Percentiles rank a stretch among this genome's conserved stretches.
Evolutionary conservation across 1,140 invertebrate genomes (phyloP).

Genomic region (Archegozetes longisetosus): DNA sequence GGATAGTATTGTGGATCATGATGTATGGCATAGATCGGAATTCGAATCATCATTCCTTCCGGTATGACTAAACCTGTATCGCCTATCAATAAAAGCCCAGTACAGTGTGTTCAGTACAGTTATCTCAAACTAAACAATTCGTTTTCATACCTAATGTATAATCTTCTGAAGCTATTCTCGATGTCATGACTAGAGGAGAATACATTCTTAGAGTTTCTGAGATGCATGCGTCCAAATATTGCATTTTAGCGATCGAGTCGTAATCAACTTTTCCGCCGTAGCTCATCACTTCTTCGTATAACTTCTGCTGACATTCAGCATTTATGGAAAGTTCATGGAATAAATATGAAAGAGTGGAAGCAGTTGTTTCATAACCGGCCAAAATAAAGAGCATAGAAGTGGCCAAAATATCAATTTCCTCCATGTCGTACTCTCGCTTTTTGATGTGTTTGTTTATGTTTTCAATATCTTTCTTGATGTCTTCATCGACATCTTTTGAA

Average conservation of each 20-base stretch:
- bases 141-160: not conserved
- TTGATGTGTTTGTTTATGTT: not conserved
- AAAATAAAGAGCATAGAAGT: conserved; percentile 25
- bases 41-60: conserved; percentile 40
- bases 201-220: conserved; percentile 24
- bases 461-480: not conserved
- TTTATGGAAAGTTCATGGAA: conserved; percentile 39
- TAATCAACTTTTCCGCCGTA: not conserved
- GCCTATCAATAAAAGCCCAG: conserved; percentile 31
- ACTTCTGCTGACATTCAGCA: conserved; percentile 33
- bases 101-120: conserved; percentile 35
- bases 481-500: not conserved
- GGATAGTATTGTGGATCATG: conserved; percentile 39
- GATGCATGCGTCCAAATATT: conserved; percentile 26
- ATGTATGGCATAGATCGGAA: conserved; percentile 45
- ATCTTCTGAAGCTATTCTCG: not conserved
- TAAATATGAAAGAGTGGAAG: conserved; percentile 29
- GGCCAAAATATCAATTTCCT: not conserved
- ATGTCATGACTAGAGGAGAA: conserved; percentile 16
- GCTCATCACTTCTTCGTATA: conserved; percentile 13
- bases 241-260: conserved; percentile 18
- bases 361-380: conserved; percentile 45
- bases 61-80: conserved; percentile 23
- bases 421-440: not conserved
- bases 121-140: too few relatives aligned